Conservation (phyloP, 2,888 invertebrate genomes). For the Sussaba pulchella region DNA sequence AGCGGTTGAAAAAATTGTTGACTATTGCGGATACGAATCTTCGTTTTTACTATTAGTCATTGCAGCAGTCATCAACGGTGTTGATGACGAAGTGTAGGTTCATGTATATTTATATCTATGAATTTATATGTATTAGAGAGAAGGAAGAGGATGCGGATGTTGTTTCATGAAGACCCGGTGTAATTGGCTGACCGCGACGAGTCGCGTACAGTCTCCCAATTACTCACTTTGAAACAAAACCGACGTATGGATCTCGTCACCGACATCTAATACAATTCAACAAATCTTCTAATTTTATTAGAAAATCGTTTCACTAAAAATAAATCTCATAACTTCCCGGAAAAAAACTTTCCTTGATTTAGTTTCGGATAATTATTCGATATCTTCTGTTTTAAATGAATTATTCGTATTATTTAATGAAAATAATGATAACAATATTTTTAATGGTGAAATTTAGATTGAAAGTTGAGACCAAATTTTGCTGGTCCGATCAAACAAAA, state of each 20-base stretch:
- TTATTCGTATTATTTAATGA: too few species aligned
- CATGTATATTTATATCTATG: background rate
- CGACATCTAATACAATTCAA: constrained; percentile 5
- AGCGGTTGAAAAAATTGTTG: background rate
- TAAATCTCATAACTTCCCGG: too few species aligned
- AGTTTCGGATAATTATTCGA: too few species aligned
- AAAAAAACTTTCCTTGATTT: too few species aligned
- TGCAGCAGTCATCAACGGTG: constrained; percentile 34
- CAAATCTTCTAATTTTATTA: too few species aligned
- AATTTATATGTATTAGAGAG: too few species aligned
- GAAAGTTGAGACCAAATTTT: too few species aligned
- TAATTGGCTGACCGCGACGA: constrained; percentile 56
- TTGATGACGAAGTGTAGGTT: too few species aligned
- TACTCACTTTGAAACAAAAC: constrained; percentile 53
- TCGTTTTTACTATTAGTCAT: constrained; percentile 35
- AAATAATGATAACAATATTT: too few species aligned
- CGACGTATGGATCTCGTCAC: constrained; percentile 20
- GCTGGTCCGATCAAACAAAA: too few species aligned
- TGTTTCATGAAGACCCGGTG: constrained; percentile 53
- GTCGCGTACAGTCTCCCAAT: constrained; percentile 43
- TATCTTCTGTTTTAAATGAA: too few species aligned
- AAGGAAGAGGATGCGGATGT: constrained; percentile 55
- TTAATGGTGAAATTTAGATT: too few species aligned
- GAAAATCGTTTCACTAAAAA: background rate
- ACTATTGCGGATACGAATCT: constrained; percentile 7